These are phyloP conservation scores for Gnathonemus longibarbis DNA, from an alignment of 2,113 vertebrate species.

Conservation along the genomic window DNA sequence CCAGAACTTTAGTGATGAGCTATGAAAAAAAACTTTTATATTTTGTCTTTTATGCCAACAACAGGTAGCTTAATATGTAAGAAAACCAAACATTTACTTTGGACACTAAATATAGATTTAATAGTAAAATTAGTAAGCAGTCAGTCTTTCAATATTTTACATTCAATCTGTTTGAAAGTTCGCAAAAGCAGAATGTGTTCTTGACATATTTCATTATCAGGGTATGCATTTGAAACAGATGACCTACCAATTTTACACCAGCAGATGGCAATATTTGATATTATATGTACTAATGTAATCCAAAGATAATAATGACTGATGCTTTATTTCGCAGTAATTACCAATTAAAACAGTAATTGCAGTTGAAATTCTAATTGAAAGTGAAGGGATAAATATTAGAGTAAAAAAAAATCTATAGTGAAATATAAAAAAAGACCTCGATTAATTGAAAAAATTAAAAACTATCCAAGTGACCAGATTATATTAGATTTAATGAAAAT, in stretches of 20 bases:
- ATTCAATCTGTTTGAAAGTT: background rate
- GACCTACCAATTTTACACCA: background rate
- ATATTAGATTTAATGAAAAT: background rate
- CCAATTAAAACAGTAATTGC: background rate
- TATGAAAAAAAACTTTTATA: background rate
- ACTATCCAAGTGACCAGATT: background rate
- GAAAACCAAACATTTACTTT: background rate
- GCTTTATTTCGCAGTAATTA: background rate
- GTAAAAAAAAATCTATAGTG: background rate
- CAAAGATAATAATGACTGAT: background rate
- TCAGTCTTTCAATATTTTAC: background rate
- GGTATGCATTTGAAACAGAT: background rate
- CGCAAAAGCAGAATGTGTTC: background rate
- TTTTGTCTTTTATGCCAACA: background rate
- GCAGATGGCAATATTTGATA: slow-evolving; percentile 1
- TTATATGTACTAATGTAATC: background rate
- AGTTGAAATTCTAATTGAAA: background rate
- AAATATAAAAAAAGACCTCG: background rate
- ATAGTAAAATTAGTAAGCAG: background rate
- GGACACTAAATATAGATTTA: background rate
- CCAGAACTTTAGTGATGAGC: background rate
- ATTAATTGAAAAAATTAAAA: background rate
- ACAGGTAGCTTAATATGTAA: background rate
- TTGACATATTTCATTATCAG: background rate
- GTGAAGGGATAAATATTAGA: background rate